Evolutionary conservation across 2,888 invertebrate genomes (phyloP).

Genomic region (Drosophila atripex): DNA sequence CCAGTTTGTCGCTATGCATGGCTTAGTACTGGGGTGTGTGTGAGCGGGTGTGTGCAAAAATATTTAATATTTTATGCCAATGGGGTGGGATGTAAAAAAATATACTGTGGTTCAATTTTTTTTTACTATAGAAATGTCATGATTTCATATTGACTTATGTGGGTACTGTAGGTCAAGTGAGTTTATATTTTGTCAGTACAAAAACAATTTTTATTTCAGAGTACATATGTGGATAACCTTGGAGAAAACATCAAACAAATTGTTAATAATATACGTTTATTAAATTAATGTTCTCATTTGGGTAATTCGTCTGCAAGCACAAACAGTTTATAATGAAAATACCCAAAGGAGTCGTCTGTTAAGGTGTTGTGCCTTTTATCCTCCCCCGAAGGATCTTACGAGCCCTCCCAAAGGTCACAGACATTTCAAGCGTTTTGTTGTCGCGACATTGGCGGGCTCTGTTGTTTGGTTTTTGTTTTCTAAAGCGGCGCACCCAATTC

Average conservation of each 20-base stretch:
- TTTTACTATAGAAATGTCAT: background rate
- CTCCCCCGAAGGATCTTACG: background rate
- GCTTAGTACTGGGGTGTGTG: conserved; percentile 27
- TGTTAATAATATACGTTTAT: conserved; percentile 19
- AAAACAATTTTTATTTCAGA: background rate
- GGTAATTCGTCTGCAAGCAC: conserved; percentile 63
- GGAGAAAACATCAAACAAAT: background rate
- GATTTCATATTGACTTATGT: background rate
- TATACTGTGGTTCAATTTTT: conserved; percentile 3
- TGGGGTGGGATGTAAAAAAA: conserved; percentile 44
- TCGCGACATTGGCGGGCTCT: conserved; percentile 53
- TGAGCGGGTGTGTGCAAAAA: conserved; percentile 25
- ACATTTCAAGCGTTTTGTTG: conserved; percentile 73
- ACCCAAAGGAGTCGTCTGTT: conserved; percentile 56
- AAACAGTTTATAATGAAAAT: conserved; percentile 51
- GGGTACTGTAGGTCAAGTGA: conserved; percentile 25
- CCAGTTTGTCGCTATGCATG: conserved; percentile 34
- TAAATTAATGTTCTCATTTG: conserved; percentile 57
- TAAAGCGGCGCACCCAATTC: conserved; percentile 45
- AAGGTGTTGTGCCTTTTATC: conserved; percentile 38
- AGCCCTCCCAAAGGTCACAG: conserved; percentile 64
- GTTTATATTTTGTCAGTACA: background rate
- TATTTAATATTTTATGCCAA: conserved; percentile 60
- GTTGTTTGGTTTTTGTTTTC: conserved; percentile 31
- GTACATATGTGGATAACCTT: conserved; percentile 11